Evolutionary conservation across 2,888 invertebrate species (phyloP), one percentile per base, ranked within the genome.

Genomic region (Aproaerema taeniolella): DNA sequence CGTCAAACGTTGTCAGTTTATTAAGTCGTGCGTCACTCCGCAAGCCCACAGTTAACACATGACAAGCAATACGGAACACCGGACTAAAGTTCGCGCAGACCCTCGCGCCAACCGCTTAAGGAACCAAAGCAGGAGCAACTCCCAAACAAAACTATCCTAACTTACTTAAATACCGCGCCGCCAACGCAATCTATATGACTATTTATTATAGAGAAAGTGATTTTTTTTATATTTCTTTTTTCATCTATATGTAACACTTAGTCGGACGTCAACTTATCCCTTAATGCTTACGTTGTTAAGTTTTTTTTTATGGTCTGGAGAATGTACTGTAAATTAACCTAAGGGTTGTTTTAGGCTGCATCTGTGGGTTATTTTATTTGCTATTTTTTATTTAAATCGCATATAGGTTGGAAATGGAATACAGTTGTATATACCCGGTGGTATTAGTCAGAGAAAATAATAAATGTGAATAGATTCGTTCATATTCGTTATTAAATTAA

Each of bases 181-280:
- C 75, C 67, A 72, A 67, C 70, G 64, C 66, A 55, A 50, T 53
- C 14, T 58, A 68, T 70, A 74, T 63, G 60, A 67, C 66, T 74
- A 73, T 68, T 63, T 47, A 59, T 62, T 75, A 76, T 69, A 75
- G 73, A 76, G 67, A 75, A 39, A 74, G 61, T 75, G 68, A 67
- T 67, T 67, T 69, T 68, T 55, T 73, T 72, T 69, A 73, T 67
- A 76, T 52, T 67, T 67, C 69, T 72, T 70, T 74, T 69, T 67
- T 64, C 48, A 67, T 68, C 67, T 76, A 67, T 75, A 74, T 71
- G 67, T 76, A 74, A 72, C 65, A 69, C 55, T 63, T 68, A 71
- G 74, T 68, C 77, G 83, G 83, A 85, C 83, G 83, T 73, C 69
- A 76, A 73, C 66, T 74, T 75, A 73, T 78, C 62, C 66, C 69